These are phyloP conservation scores for Nasonia longicornis DNA, from an alignment of 1,140 invertebrate species.

Conservation along the genomic window DNA sequence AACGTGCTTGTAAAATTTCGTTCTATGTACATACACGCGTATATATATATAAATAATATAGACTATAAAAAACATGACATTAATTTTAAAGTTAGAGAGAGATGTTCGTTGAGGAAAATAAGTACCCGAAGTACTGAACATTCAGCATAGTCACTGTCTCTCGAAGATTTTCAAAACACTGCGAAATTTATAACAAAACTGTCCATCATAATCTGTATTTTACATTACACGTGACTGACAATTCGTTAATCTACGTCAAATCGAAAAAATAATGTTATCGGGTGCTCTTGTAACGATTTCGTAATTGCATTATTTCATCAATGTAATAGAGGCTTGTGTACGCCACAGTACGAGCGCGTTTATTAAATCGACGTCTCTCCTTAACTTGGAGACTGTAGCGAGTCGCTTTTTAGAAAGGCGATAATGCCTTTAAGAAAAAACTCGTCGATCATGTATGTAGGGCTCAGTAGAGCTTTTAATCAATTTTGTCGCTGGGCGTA, in stretches of 20 bases:
- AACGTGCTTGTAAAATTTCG: conserved; percentile 19
- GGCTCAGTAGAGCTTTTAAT: conserved; percentile 29
- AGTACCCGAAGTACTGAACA: conserved; percentile 39
- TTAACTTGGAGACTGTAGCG: conserved; percentile 29
- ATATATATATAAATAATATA: conserved; percentile 36
- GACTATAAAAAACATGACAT: conserved; percentile 40
- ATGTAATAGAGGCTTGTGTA: conserved; percentile 15
- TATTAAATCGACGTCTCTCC: conserved; percentile 24
- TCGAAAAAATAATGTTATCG: conserved; percentile 28
- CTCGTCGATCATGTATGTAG: conserved; percentile 10
- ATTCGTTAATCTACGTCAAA: background rate
- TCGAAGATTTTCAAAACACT: conserved; percentile 17
- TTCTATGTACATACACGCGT: conserved; percentile 36
- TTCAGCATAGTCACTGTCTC: background rate
- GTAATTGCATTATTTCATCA: conserved; percentile 24
- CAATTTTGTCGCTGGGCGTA: background rate
- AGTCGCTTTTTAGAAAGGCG: conserved; percentile 40
- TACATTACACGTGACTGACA: conserved; percentile 9
- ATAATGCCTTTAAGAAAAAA: conserved; percentile 25
- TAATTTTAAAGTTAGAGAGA: conserved; percentile 28
- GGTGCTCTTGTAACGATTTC: conserved; percentile 10
- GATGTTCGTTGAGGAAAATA: conserved; percentile 14
- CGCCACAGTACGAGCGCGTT: background rate
- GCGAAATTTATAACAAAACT: conserved; percentile 9
- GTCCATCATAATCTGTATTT: background rate